These are phyloP conservation scores for Eonycteris spelaea DNA, from an alignment of 2,113 vertebrate genomes.

Conservation along the genomic window DNA sequence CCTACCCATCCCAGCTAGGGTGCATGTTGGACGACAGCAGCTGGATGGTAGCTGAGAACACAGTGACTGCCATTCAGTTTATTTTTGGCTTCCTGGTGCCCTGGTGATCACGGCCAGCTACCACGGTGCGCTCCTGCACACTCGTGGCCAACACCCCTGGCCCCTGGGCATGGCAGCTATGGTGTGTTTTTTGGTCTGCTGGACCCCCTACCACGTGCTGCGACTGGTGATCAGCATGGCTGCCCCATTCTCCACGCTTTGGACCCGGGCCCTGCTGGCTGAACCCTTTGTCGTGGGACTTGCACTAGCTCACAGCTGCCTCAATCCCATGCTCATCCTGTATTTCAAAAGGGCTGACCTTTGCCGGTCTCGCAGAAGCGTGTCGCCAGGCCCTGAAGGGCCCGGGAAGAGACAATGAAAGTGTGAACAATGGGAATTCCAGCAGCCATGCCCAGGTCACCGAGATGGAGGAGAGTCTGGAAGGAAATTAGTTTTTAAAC, in stretches of 20 bases:
- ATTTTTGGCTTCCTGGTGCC: conserved; percentile 85
- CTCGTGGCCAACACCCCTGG: neutral
- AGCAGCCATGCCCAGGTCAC: conserved; percentile 4
- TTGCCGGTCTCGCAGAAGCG: neutral
- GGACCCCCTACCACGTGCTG: conserved; percentile 86
- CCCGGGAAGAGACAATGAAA: neutral
- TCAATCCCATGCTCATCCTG: conserved; percentile 90
- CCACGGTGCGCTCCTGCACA: conserved; percentile 80
- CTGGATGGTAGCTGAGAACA: accelerated
- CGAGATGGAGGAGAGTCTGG: conserved; percentile 4
- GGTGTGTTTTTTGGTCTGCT: conserved; percentile 89
- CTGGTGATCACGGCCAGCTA: conserved; percentile 81
- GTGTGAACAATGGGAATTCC: neutral
- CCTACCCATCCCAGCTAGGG: neutral
- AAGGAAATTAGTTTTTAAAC: neutral
- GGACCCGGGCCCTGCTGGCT: neutral
- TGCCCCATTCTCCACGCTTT: accelerated
- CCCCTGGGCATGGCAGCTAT: conserved; percentile 80
- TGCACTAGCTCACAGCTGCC: conserved; percentile 91
- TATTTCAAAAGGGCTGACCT: neutral
- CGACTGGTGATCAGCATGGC: conserved; percentile 69
- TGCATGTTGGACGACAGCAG: conserved; percentile 61
- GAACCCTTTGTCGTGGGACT: conserved; percentile 79
- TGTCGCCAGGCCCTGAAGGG: conserved; percentile 28
- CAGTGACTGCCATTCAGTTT: conserved; percentile 67